phyloP scores from a whole-genome alignment of 2,888 invertebrate genomes.

The Chymomyza caudatula region DNA sequence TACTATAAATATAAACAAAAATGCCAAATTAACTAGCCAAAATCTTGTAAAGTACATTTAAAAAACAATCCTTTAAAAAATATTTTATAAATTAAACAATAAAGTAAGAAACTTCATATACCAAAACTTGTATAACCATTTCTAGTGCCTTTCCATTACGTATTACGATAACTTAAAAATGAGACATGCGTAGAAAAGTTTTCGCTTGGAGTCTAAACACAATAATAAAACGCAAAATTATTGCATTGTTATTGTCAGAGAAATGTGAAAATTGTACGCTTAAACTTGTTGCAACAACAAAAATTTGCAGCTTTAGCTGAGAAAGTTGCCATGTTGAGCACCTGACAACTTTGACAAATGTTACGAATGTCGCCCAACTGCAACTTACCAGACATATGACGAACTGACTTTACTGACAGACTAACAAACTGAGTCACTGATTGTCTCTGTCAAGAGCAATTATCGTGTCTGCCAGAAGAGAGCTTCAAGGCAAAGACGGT shows the following conservation, averaged over 20 bases:
- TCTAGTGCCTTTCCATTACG: background rate
- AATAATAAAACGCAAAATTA: background rate
- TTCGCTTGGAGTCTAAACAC: background rate
- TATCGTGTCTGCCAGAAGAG: background rate
- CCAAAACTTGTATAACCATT: background rate
- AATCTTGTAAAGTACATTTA: too few relatives aligned
- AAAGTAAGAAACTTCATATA: background rate
- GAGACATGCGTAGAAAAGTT: background rate
- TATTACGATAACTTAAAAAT: background rate
- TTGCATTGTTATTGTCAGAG: background rate
- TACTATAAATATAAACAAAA: too few relatives aligned
- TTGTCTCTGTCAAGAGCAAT: background rate
- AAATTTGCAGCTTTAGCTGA: background rate
- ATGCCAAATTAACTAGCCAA: too few relatives aligned
- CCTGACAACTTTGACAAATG: constrained; percentile 19
- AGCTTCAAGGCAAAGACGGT: background rate
- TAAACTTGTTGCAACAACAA: background rate
- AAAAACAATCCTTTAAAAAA: too few relatives aligned
- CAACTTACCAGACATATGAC: background rate
- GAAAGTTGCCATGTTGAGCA: background rate
- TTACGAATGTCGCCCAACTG: constrained; percentile 3
- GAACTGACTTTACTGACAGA: background rate
- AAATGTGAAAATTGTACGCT: constrained; percentile 1
- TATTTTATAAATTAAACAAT: too few relatives aligned
- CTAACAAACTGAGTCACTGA: background rate